These are phyloP conservation scores for Picus viridis DNA, from an alignment of 2,797 vertebrate species.

Conservation along the genomic window DNA sequence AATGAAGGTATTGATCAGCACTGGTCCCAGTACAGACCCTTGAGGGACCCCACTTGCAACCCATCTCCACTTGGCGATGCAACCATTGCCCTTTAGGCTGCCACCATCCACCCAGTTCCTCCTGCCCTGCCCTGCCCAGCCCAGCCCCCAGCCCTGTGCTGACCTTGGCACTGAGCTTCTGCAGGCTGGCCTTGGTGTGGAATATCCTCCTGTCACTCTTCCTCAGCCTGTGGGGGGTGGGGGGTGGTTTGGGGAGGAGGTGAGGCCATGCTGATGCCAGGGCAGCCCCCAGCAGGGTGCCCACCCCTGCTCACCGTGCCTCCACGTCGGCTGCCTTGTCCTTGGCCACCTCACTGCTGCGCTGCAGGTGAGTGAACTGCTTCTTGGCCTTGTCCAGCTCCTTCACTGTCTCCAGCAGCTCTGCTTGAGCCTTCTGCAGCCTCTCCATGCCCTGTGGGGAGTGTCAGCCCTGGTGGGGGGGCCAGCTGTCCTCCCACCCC, in stretches of 20 bases:
- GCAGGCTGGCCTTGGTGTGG: slow-evolving; percentile 86
- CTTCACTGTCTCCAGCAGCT: slow-evolving; percentile 85
- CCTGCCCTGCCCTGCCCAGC: too few species aligned
- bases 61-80: too few species aligned
- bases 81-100: too few species aligned
- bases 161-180: slow-evolving; percentile 89
- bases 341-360: slow-evolving; percentile 80
- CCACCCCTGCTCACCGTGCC: slow-evolving; percentile 76
- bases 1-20: too few species aligned
- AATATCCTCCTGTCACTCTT: slow-evolving; percentile 89
- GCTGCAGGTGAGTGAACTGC: slow-evolving; percentile 84
- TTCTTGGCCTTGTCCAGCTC: slow-evolving; percentile 89
- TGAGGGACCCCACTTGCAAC: too few species aligned
- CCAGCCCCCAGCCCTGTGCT: neutral
- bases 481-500: neutral
- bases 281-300: accelerated
- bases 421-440: slow-evolving; percentile 84
- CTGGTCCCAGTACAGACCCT: too few species aligned
- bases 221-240: slow-evolving; percentile 75
- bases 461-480: accelerated
- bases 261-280: accelerated
- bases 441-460: slow-evolving; percentile 81
- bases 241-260: neutral
- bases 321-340: slow-evolving; percentile 88
- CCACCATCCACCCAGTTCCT: neutral